phyloP scores from a whole-genome alignment of 2,888 invertebrate species.

The Selenia dentaria region DNA sequence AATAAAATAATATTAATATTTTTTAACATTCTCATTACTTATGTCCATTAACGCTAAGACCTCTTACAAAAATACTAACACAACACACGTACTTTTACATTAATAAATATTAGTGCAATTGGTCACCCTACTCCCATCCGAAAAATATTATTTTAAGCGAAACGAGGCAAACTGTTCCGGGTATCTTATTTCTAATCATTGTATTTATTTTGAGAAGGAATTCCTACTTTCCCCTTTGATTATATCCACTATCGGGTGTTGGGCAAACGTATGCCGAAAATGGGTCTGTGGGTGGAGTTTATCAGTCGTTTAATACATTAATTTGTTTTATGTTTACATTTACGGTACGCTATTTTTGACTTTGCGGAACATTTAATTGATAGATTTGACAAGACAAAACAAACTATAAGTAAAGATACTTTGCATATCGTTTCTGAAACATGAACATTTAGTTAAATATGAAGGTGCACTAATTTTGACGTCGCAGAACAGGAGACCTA shows the following conservation, averaged over 20 bases:
- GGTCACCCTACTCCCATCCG: slow-evolving; percentile 20
- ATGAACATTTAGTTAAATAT: no score
- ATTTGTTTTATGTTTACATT: slow-evolving; percentile 9
- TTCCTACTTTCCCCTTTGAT: slow-evolving; percentile 27
- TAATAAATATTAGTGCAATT: neutral
- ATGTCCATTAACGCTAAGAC: no score
- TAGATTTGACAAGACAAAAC: no score
- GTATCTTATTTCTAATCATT: slow-evolving; percentile 44
- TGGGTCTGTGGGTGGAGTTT: slow-evolving; percentile 21
- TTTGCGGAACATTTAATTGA: slow-evolving; percentile 15
- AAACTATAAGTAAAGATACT: no score
- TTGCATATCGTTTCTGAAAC: no score
- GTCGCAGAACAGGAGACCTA: no score
- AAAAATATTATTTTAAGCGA: slow-evolving; percentile 33
- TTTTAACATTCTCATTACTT: no score
- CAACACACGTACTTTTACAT: no score
- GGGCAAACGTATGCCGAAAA: slow-evolving; percentile 19
- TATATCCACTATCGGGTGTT: slow-evolving; percentile 29
- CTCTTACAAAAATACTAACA: no score
- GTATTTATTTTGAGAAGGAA: slow-evolving; percentile 40
- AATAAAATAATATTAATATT: no score
- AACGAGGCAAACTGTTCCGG: slow-evolving; percentile 43
- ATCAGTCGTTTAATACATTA: slow-evolving; percentile 29
- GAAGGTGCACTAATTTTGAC: no score
- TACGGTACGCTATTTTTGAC: neutral